Evolutionary conservation across 2,888 invertebrate genomes (phyloP).

Genomic region (Tipula vernalis): DNA sequence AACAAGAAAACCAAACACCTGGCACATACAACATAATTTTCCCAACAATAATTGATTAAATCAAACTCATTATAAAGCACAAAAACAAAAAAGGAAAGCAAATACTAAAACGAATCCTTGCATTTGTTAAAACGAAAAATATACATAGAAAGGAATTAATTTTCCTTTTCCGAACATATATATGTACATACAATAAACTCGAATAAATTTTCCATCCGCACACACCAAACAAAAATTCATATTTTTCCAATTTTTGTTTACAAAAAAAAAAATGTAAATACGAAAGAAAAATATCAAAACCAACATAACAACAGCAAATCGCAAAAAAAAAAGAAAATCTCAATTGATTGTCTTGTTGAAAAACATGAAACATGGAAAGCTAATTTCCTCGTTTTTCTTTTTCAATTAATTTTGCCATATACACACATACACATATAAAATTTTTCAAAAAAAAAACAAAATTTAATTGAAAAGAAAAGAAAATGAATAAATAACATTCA

Average conservation of each 20-base stretch:
- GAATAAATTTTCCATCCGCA: neutral
- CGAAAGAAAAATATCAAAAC: neutral
- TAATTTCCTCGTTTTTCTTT: neutral
- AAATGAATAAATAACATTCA: neutral
- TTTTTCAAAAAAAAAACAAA: neutral
- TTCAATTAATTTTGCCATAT: neutral
- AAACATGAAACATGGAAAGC: slow-evolving; percentile 4
- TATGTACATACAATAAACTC: neutral
- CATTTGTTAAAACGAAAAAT: neutral
- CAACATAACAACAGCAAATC: neutral
- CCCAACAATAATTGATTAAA: slow-evolving; percentile 4
- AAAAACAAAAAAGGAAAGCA: neutral
- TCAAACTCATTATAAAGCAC: neutral
- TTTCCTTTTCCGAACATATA: neutral
- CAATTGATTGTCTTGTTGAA: slow-evolving; percentile 6
- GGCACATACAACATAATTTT: neutral
- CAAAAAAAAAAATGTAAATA: neutral
- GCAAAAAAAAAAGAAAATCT: neutral
- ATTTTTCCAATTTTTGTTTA: neutral
- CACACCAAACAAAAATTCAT: neutral
- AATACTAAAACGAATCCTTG: neutral
- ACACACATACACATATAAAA: neutral
- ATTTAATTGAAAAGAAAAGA: neutral
- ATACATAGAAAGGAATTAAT: neutral
- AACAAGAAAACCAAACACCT: neutral